Conservation (phyloP, 2,888 invertebrate genomes). For the Chrysolina oricalcia region DNA sequence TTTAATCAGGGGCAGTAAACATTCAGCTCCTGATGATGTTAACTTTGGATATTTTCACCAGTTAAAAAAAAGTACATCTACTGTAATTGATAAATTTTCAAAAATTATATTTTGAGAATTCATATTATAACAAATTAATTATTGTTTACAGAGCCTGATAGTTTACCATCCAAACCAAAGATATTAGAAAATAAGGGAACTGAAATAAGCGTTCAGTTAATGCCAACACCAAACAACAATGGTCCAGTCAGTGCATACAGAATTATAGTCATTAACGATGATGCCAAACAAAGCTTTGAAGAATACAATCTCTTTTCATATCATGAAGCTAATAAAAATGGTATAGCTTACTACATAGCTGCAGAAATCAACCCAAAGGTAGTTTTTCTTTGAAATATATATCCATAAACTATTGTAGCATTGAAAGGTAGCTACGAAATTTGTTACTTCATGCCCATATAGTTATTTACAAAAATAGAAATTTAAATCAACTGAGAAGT, state of each 20-base stretch:
- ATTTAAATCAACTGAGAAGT: no score
- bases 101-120: no score
- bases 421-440: no score
- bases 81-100: no score
- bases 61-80: no score
- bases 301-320: constrained; percentile 78
- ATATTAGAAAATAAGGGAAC: constrained; percentile 77
- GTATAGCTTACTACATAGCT: constrained; percentile 86
- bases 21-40: no score
- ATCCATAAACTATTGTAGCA: not conserved
- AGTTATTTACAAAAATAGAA: no score
- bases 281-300: constrained; percentile 78
- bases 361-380: constrained; percentile 83
- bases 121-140: not conserved
- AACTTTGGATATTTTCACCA: no score
- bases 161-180: constrained; percentile 81
- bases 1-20: no score
- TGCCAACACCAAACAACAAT: constrained; percentile 81
- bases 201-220: constrained; percentile 80
- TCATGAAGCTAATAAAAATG: constrained; percentile 79
- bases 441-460: no score
- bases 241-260: constrained; percentile 86
- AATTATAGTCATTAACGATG: constrained; percentile 82
- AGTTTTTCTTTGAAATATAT: constrained; percentile 46
- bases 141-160: constrained; percentile 74